A percentile compares a stretch with the other conserved stretches of the same genome.
Conservation (phyloP, 2,888 invertebrate genomes). For the Drosophila pegasa region DNA sequence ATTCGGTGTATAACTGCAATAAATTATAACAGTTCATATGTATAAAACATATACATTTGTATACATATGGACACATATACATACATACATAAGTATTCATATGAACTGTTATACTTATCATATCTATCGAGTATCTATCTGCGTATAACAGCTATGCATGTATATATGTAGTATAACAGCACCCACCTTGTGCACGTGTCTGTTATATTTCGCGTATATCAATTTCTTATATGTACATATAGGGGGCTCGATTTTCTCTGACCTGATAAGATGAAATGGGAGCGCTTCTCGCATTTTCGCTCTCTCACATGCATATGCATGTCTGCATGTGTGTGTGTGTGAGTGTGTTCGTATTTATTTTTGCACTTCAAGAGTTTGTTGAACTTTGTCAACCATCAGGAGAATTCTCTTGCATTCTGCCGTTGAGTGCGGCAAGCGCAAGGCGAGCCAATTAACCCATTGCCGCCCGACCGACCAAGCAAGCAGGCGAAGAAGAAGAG, state of each 20-base stretch:
- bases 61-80: too few relatives aligned
- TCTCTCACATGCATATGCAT: not conserved
- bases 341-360: conserved; percentile 30
- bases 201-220: not conserved
- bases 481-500: not conserved
- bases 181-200: too few relatives aligned
- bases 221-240: not conserved
- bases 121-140: too few relatives aligned
- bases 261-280: conserved; percentile 1
- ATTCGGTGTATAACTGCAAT: not conserved
- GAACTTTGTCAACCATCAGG: conserved; percentile 23
- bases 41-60: too few relatives aligned
- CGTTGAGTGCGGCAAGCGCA: conserved; percentile 10
- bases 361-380: conserved; percentile 34
- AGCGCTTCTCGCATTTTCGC: conserved; percentile 4
- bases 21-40: too few relatives aligned
- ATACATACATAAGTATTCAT: too few relatives aligned
- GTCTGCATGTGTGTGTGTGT: not conserved
- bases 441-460: conserved; percentile 9
- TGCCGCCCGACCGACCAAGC: not conserved
- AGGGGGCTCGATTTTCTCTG: conserved; percentile 4
- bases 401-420: conserved; percentile 13
- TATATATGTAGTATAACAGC: not conserved
- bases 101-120: too few relatives aligned
- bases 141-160: too few relatives aligned